Percentiles rank a stretch among this genome's conserved stretches.
Evolutionary conservation across 1,140 invertebrate genomes (phyloP).

Genomic region (Idris sp.): DNA sequence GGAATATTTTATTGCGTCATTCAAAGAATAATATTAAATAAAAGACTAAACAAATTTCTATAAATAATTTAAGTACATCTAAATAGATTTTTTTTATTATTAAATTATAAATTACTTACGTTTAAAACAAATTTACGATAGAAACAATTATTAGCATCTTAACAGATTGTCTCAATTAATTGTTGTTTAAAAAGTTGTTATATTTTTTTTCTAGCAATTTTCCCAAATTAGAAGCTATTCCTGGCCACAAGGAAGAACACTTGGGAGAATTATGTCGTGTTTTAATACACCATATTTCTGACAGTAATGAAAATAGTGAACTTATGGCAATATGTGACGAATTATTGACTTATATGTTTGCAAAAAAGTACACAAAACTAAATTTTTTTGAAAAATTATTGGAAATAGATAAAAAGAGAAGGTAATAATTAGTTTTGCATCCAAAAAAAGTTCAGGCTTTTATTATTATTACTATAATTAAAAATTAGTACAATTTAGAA

Average conservation of each 20-base stretch:
- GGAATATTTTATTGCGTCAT: too few species aligned
- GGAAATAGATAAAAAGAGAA: slow-evolving; percentile 45
- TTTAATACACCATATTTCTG: slow-evolving; percentile 36
- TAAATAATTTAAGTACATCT: too few species aligned
- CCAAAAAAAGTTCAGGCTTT: too few species aligned
- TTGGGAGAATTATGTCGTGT: slow-evolving; percentile 34
- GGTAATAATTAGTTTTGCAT: slow-evolving; percentile 16
- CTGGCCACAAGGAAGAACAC: slow-evolving; percentile 41
- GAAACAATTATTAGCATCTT: too few species aligned
- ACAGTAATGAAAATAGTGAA: background rate
- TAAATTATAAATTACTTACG: too few species aligned
- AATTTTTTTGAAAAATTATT: slow-evolving; percentile 52
- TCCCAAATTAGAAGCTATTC: slow-evolving; percentile 20
- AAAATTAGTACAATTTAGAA: too few species aligned
- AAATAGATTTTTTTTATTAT: too few species aligned
- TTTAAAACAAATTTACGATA: too few species aligned
- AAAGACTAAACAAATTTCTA: too few species aligned
- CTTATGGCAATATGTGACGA: slow-evolving; percentile 41
- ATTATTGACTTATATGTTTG: slow-evolving; percentile 31
- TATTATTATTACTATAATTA: too few species aligned
- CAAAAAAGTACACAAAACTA: slow-evolving; percentile 21
- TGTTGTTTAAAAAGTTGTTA: background rate
- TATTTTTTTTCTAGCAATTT: slow-evolving; percentile 35
- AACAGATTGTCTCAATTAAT: too few species aligned
- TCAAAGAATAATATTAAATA: too few species aligned